Base-by-base conservation (phyloP, 2,797 vertebrate species). In the Micromesistius poutassou region DNA sequence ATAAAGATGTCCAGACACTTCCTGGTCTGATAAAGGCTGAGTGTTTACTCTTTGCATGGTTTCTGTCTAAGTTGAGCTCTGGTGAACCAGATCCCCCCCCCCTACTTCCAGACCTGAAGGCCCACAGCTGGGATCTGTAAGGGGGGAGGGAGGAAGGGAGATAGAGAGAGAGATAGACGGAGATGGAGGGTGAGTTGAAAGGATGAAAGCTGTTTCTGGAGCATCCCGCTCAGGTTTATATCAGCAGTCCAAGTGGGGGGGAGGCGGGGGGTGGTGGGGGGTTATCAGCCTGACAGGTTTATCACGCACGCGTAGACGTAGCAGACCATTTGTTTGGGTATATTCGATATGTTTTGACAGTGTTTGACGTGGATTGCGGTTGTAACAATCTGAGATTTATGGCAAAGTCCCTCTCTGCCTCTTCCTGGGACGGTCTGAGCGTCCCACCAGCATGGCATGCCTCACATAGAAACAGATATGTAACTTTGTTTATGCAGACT, bases 241-340 rank as follows among this genome's bases (percentile, higher is more conserved):
- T 73, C 74, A 78, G 50, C 72, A 46, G 55, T 38, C 19, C 12
- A 22, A 50, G 46, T 19, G 19, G 46, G 16, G 16, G 16, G 46
- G 46, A n/a, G n/a, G n/a, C n/a, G n/a, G n/a, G n/a, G n/a, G n/a
- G n/a, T n/a, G n/a, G n/a, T n/a, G n/a, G 22, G n/a, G 75, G 68
- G 46, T 50, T 36, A 76, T 70, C n/a, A 28, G 42, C 36, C 38
- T 42, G 74, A 74, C 38, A 81, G 30, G 30, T 81, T 79, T 79
- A 71, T 76, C 36, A 68, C 46, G 19, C 75, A 2, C 16, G 33
- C 50, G 76, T 50, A 77, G 38, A 71, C n/a, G 30, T 19, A 10
- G 35, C 62, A 50, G 55, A 71, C 28, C 13, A 5, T 16, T 30
- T 71, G 68, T 71, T 71, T 71, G 30, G 68, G 68, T 30, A 31